phyloP scores from a whole-genome alignment of 1,140 invertebrate species.

The Atta colombica region DNA sequence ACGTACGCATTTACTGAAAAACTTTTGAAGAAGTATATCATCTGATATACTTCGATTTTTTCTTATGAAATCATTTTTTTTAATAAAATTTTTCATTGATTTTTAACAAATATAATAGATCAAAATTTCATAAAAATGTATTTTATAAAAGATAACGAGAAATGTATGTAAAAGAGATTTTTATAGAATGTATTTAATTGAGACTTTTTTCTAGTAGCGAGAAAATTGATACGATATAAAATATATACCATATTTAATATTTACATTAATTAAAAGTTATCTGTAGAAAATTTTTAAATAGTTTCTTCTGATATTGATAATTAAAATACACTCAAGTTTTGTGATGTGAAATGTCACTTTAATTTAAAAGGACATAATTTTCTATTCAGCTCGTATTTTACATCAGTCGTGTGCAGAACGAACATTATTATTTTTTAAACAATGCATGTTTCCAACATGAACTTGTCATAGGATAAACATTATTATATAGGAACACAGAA shows the following conservation, averaged over 20 bases:
- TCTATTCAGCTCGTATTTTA: constrained; percentile 37
- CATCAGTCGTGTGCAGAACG: not conserved
- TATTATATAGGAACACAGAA: not conserved
- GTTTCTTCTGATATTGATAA: constrained; percentile 8
- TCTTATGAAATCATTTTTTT: not conserved
- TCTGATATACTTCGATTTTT: not conserved
- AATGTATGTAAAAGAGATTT: not conserved
- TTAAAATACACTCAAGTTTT: constrained; percentile 33
- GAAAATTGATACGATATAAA: not conserved
- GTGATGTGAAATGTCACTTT: not conserved
- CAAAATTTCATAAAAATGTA: not conserved
- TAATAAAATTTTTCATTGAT: not conserved
- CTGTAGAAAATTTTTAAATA: constrained; percentile 6
- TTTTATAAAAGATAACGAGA: not conserved
- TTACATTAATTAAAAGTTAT: constrained; percentile 41
- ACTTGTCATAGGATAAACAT: not conserved
- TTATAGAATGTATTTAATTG: constrained; percentile 4
- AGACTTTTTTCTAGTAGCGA: not conserved
- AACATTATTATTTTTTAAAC: constrained; percentile 57
- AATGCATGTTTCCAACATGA: not conserved
- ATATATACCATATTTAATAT: not conserved
- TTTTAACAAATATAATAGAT: not conserved
- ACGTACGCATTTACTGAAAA: not conserved
- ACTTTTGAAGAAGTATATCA: not conserved
- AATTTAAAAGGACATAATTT: not conserved